Evolutionary conservation across 2,797 vertebrate species (phyloP).

Genomic region (Lagothrix lagotricha): DNA sequence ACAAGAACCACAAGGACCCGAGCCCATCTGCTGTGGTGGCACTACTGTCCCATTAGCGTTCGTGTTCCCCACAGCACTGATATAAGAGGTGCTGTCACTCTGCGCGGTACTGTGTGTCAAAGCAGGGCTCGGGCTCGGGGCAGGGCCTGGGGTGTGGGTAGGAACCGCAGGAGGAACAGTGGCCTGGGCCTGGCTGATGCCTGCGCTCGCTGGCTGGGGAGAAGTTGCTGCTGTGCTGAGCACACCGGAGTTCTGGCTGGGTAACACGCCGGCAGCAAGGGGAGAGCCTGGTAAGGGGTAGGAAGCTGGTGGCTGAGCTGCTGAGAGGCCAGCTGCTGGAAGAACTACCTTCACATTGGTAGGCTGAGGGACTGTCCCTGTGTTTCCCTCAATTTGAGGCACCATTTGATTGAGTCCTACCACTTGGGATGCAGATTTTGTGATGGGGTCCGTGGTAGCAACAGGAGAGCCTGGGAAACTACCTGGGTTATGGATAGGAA

Average conservation of each 20-base stretch:
- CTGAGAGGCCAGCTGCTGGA: slow-evolving; percentile 87
- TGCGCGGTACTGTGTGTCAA: slow-evolving; percentile 93
- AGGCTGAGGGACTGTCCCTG: slow-evolving; percentile 85
- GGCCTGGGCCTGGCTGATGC: slow-evolving; percentile 84
- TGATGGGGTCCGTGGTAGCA: slow-evolving; percentile 84
- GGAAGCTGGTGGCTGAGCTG: slow-evolving; percentile 84
- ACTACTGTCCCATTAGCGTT: slow-evolving; percentile 84
- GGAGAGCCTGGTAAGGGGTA: slow-evolving; percentile 85
- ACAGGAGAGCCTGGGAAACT: slow-evolving; percentile 85
- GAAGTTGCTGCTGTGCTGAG: slow-evolving; percentile 83
- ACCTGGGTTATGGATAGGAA: slow-evolving; percentile 86
- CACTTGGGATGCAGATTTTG: slow-evolving; percentile 85
- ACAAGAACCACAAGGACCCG: slow-evolving; percentile 88
- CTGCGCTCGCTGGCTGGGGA: slow-evolving; percentile 80
- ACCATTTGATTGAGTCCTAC: slow-evolving; percentile 88
- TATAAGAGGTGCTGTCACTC: slow-evolving; percentile 92
- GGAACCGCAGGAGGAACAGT: slow-evolving; percentile 89
- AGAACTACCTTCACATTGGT: slow-evolving; percentile 87
- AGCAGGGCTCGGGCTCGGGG: slow-evolving; percentile 92
- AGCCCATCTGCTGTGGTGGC: slow-evolving; percentile 85
- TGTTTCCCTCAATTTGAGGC: slow-evolving; percentile 88
- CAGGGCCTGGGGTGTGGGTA: slow-evolving; percentile 92
- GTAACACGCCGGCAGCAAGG: slow-evolving; percentile 83
- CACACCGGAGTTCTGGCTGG: slow-evolving; percentile 81
- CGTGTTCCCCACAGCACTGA: slow-evolving; percentile 87